These are phyloP conservation scores for Gorsachius magnificus DNA, from an alignment of 2,797 vertebrate genomes.

Conservation along the genomic window DNA sequence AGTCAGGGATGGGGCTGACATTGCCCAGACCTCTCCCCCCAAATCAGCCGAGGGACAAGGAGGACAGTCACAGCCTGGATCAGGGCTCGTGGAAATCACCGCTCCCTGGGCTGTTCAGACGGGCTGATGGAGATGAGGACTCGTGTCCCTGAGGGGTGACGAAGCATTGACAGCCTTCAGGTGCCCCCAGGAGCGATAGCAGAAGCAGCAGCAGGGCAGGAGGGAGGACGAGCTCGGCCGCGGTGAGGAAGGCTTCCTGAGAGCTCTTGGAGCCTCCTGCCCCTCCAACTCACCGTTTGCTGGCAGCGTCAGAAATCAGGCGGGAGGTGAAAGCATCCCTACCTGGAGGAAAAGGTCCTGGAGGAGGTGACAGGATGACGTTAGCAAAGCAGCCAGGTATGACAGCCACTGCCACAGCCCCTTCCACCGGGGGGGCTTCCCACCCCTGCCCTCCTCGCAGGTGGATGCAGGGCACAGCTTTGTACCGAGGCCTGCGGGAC, in stretches of 20 bases:
- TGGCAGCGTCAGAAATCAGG: background rate
- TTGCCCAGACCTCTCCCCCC: background rate
- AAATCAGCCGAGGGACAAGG: background rate
- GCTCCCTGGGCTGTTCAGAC: background rate
- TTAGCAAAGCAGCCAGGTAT: background rate
- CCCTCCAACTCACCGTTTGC: background rate
- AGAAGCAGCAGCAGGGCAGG: background rate
- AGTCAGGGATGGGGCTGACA: background rate
- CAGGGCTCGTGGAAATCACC: background rate
- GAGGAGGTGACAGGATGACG: background rate
- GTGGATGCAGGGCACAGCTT: background rate
- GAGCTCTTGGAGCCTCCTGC: no score
- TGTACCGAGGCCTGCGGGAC: fast-evolving
- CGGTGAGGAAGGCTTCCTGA: background rate
- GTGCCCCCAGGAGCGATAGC: background rate
- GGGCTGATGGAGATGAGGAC: background rate
- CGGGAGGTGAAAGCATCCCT: background rate
- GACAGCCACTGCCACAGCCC: background rate
- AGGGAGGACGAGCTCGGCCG: background rate
- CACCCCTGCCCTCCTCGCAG: background rate
- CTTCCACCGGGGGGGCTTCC: background rate
- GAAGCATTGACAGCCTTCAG: background rate
- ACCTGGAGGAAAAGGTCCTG: background rate
- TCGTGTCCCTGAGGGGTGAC: background rate
- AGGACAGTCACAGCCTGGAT: background rate